These are phyloP conservation scores for Litocranius walleri DNA, from an alignment of 2,113 vertebrate species.

Conservation along the genomic window DNA sequence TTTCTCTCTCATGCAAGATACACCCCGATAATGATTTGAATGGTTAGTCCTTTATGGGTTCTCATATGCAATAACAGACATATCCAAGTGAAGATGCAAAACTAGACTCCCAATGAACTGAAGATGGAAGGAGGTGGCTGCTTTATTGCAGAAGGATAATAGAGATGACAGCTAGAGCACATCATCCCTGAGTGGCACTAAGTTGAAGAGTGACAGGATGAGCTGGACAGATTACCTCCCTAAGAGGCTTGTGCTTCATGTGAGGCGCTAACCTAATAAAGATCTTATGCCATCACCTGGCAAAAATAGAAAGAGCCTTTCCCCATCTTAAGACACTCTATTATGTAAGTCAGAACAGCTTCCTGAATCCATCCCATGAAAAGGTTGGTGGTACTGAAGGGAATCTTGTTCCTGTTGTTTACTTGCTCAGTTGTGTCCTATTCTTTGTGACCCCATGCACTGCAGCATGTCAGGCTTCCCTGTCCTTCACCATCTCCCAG, in stretches of 20 bases:
- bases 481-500: neutral
- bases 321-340: neutral
- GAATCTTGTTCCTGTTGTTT: neutral
- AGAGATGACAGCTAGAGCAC: constrained; percentile 30
- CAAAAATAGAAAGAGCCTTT: constrained; percentile 10
- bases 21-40: neutral
- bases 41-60: neutral
- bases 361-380: neutral
- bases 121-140: neutral
- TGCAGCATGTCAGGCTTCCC: neutral
- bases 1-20: neutral
- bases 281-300: constrained; percentile 16
- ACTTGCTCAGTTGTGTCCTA: neutral
- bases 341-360: neutral
- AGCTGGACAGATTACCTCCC: constrained; percentile 55
- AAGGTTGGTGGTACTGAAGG: neutral
- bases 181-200: constrained; percentile 46
- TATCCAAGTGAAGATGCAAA: neutral
- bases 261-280: constrained; percentile 26
- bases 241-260: constrained; percentile 38
- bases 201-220: constrained; percentile 69
- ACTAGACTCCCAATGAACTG: neutral
- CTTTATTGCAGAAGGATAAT: neutral
- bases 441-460: neutral
- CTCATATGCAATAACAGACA: neutral